Percentiles rank a stretch among this genome's conserved stretches.
These are phyloP conservation scores for Periplaneta americana DNA, from an alignment of 1,140 invertebrate genomes.

Conservation along the genomic window DNA sequence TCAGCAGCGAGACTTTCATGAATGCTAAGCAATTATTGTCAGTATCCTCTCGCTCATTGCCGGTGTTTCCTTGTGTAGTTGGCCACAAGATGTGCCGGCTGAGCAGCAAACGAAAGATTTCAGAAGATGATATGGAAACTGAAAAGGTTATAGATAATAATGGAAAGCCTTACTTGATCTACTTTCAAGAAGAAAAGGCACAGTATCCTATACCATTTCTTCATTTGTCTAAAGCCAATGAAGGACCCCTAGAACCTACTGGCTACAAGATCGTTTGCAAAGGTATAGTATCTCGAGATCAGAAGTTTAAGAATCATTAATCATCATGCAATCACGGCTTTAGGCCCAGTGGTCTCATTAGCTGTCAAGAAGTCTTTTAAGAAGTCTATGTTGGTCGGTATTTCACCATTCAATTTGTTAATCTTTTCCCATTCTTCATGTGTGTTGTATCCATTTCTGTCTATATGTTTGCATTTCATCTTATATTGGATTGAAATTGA, in stretches of 20 bases:
- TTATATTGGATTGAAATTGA: too few species aligned
- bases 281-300: constrained; percentile 19
- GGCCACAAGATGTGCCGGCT: constrained; percentile 16
- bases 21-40: constrained; percentile 24
- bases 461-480: too few species aligned
- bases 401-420: too few species aligned
- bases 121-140: not conserved
- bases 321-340: too few species aligned
- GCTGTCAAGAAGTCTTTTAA: too few species aligned
- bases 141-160: not conserved
- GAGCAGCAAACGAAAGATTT: not conserved
- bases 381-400: too few species aligned
- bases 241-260: constrained; percentile 25
- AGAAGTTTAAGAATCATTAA: too few species aligned
- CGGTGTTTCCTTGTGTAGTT: constrained; percentile 25
- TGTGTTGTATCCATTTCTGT: too few species aligned
- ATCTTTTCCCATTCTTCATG: too few species aligned
- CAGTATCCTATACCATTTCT: constrained; percentile 20
- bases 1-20: not conserved
- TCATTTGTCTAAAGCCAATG: constrained; percentile 23
- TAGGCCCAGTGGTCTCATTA: too few species aligned
- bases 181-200: constrained; percentile 14
- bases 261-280: constrained; percentile 24
- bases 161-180: constrained; percentile 19
- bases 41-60: constrained; percentile 22